Evolutionary conservation across 2,113 vertebrate species (phyloP), one percentile per base, ranked within the genome.

Genomic region (Mandrillus leucophaeus): DNA sequence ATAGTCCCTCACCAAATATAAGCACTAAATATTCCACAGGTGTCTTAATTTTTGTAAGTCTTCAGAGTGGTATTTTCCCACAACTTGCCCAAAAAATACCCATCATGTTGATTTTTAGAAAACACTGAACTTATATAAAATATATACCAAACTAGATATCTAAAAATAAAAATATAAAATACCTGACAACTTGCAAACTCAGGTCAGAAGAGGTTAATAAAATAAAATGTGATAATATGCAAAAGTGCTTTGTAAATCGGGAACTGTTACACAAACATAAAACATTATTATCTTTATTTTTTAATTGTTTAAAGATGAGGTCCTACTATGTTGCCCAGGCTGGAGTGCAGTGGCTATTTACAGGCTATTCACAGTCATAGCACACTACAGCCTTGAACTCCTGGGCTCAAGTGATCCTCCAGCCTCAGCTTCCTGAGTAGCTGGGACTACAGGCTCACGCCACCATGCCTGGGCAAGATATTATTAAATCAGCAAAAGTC

Each of bases 131-230:
- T 64, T 13, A 32, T 64, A 64, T 32, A 64, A 64, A 64, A 64
- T 86, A 70, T 30, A 59, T 61, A 38, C 14, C 27, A 43, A 78
- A 55, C 17, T 68, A 90, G 30, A 61, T 48, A 85, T 35, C 75
- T 91, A 79, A 68, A 91, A 78, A 92, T 55, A 81, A 59, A 88
- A 80, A 32, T 48, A 30, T 61, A 80, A 90, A 85, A 78, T 91
- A 78, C 20, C 32, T 84, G 57, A 76, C 3, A 90, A 87, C 55
- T 73, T 87, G 23, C 27, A 80, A 50, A 32, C 40, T 52, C 40
- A 70, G 27, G 64, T 80, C 25, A 86, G 57, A 83, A 81, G 40
- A 50, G 35, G 83, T 66, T 38, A 88, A 64, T 30, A 92, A 91
- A 85, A 85, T 43, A 79, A 87, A 45, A 94, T 3, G 35, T 40